Evolutionary conservation across 2,888 invertebrate species (phyloP), one percentile per base, ranked within the genome.

Genomic region (Crematogaster levior): DNA sequence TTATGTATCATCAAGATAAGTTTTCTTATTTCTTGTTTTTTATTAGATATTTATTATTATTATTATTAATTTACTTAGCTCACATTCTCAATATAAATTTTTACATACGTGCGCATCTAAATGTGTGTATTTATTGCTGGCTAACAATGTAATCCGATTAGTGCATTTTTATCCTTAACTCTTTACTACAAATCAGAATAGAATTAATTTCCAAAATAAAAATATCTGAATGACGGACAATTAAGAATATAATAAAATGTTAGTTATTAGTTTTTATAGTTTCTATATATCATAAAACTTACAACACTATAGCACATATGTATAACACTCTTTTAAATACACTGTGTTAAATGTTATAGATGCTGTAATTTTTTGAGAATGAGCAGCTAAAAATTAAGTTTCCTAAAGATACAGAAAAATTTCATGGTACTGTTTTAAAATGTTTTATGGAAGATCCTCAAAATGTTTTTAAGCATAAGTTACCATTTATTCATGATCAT

Each of bases 1-100:
- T 88, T 85, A 84, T 73, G 66, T 53, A 61, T 83, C 63, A 83
- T 63, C 86, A 81, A 84, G 80, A 56, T 79, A 84, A 81, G 27
- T 75, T 80, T 46, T 46, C 63, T 18, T 72, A 73, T 68, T n/a
- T n/a, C n/a, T n/a, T n/a, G n/a, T n/a, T n/a, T n/a, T n/a, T n/a
- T 79, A 51, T 60, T 84, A 73, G 30, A 82, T 77, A 83, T 51
- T 46, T 84, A 82, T 61, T 75, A 82, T 79, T 81, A 83, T 75
- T 82, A 58, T 53, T n/a, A n/a, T n/a, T 73, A 3, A 48, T 18
- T 51, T 51, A 83, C 61, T 84, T 73, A 65, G 51, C 73, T 66
- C 18, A 60, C 43, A 89, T 81, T 84, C 82, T 79, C 56, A 80
- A 86, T 82, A 60, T 77, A 72, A 80, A 83, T 73, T 77, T 82